phyloP scores from a whole-genome alignment of 2,888 invertebrate species.

The Tipula confusa region DNA sequence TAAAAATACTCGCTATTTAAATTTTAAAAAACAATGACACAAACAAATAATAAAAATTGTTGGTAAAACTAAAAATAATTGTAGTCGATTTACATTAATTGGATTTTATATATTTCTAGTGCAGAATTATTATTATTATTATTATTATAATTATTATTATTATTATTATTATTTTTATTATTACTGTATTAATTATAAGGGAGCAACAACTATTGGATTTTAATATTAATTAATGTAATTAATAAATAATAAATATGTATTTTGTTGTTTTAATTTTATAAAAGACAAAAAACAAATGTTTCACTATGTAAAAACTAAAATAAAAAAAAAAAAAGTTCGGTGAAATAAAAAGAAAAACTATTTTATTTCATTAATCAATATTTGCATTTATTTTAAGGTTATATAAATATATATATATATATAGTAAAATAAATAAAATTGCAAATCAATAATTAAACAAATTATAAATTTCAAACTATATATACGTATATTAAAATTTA shows the following conservation, averaged over 20 bases:
- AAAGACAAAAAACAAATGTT: background rate
- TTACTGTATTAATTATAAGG: background rate
- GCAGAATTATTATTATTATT: background rate
- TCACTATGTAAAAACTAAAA: background rate
- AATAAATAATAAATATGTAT: background rate
- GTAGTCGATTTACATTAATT: background rate
- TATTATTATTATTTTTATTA: background rate
- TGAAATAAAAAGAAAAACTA: constrained; percentile 25
- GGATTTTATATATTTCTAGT: background rate
- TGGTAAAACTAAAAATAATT: background rate
- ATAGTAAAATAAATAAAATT: background rate
- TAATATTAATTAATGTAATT: background rate
- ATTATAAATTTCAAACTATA: background rate
- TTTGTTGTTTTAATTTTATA: background rate
- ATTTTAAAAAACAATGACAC: no score
- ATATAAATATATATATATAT: background rate
- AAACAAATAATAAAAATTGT: background rate
- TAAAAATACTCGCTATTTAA: no score
- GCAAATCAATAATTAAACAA: background rate
- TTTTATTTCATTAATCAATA: constrained; percentile 8
- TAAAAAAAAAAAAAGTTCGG: background rate
- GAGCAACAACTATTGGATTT: constrained; percentile 9
- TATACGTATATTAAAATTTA: background rate
- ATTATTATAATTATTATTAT: background rate
- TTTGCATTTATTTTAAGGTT: background rate